Percentiles rank a stretch among this genome's conserved stretches.
Evolutionary conservation across 2,888 invertebrate species (phyloP).

Genomic region (Pollenia griseotomentosa): DNA sequence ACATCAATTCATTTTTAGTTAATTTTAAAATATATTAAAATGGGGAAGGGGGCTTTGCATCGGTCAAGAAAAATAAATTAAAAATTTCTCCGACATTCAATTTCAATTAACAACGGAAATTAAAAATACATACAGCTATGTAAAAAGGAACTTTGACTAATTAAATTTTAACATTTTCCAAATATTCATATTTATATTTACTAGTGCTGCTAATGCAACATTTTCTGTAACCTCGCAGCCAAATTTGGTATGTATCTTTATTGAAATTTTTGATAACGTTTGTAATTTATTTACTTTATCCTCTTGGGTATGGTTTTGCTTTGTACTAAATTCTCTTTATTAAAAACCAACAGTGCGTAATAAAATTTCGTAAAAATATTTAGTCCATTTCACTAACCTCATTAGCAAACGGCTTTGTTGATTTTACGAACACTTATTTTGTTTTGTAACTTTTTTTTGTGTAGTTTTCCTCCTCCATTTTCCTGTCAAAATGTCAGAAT

Average conservation of each 20-base stretch:
- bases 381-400: constrained; percentile 64
- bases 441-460: constrained; percentile 16
- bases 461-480: constrained; percentile 26
- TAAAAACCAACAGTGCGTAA: constrained; percentile 59
- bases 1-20: constrained; percentile 38
- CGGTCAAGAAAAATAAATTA: constrained; percentile 4
- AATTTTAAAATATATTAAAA: constrained; percentile 48
- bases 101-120: constrained; percentile 63
- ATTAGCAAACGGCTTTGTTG: constrained; percentile 57
- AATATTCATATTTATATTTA: constrained; percentile 44
- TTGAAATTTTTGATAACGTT: constrained; percentile 27
- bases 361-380: constrained; percentile 51
- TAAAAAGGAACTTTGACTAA: constrained; percentile 47
- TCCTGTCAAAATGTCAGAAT: constrained; percentile 58
- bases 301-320: constrained; percentile 5
- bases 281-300: constrained; percentile 40
- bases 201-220: not conserved
- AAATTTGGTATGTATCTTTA: constrained; percentile 14
- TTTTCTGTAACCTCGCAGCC: not conserved
- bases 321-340: constrained; percentile 33
- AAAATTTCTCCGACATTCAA: constrained; percentile 14
- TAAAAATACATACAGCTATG: constrained; percentile 40
- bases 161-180: constrained; percentile 63
- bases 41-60: constrained; percentile 21
- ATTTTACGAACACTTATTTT: constrained; percentile 32